phyloP scores from a whole-genome alignment of 2,113 vertebrate genomes.

The Aegypius monachus region DNA sequence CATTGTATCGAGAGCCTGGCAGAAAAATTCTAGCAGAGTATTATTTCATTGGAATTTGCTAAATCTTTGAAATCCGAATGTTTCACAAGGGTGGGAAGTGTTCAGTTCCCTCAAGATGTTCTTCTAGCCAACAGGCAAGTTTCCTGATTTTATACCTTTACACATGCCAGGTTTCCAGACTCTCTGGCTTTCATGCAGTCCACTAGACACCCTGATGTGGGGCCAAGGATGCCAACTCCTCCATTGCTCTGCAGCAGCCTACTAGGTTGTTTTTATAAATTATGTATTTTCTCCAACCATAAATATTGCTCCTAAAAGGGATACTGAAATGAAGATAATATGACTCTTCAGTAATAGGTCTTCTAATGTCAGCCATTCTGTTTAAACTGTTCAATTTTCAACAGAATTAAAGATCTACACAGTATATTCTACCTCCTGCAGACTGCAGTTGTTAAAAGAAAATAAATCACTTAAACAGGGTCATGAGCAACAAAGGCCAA shows the following conservation, averaged over 20 bases:
- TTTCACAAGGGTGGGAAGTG: neutral
- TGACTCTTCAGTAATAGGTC: neutral
- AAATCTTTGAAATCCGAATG: neutral
- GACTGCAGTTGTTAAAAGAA: slow-evolving; percentile 73
- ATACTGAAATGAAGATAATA: slow-evolving; percentile 42
- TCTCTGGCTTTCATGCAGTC: neutral
- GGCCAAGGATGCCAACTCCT: neutral
- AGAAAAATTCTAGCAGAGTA: neutral
- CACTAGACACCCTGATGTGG: neutral
- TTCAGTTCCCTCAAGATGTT: neutral
- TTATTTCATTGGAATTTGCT: neutral
- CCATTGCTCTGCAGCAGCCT: neutral
- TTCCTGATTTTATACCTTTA: neutral
- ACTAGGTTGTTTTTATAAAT: slow-evolving; percentile 27
- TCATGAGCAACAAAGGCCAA: slow-evolving; percentile 90
- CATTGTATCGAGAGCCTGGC: neutral
- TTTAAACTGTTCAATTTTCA: slow-evolving; percentile 61
- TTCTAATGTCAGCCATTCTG: slow-evolving; percentile 18
- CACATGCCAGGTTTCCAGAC: neutral
- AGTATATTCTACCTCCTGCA: slow-evolving; percentile 56
- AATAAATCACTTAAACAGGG: slow-evolving; percentile 88
- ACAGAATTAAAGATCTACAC: slow-evolving; percentile 51
- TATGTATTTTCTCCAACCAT: slow-evolving; percentile 4
- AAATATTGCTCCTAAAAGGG: slow-evolving; percentile 17
- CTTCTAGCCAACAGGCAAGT: neutral